Evolutionary conservation across 2,113 vertebrate species (phyloP).

Genomic region (Hippocampus zosterae): DNA sequence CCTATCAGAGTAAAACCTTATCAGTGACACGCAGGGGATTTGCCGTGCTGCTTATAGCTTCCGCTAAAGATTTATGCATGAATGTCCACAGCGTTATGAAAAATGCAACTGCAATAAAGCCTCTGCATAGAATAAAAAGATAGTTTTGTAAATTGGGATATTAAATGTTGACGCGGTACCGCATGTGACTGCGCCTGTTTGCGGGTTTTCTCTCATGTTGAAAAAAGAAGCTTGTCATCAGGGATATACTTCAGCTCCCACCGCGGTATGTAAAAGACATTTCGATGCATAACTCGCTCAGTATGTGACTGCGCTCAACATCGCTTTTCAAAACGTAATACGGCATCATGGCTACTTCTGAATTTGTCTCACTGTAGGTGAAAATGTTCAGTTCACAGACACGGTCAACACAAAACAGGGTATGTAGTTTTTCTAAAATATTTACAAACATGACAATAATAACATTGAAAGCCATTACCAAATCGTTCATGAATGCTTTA

Average conservation of each 20-base stretch:
- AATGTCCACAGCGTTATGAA: slow-evolving; percentile 20
- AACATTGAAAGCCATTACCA: too few relatives aligned
- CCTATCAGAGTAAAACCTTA: slow-evolving; percentile 66
- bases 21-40: slow-evolving; percentile 65
- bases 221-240: neutral
- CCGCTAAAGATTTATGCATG: slow-evolving; percentile 30
- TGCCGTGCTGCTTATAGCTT: slow-evolving; percentile 42
- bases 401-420: too few relatives aligned
- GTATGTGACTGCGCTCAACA: too few relatives aligned
- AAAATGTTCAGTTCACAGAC: neutral
- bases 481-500: too few relatives aligned
- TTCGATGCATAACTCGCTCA: too few relatives aligned
- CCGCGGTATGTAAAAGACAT: too few relatives aligned
- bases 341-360: too few relatives aligned
- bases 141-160: neutral
- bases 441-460: too few relatives aligned
- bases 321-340: too few relatives aligned
- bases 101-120: slow-evolving; percentile 16
- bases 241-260: too few relatives aligned
- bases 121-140: neutral
- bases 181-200: neutral
- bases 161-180: neutral
- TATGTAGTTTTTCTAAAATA: too few relatives aligned
- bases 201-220: neutral
- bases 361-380: neutral